phyloP scores from a whole-genome alignment of 1,140 invertebrate genomes.

The Paramacrobiotus metropolitanus region DNA sequence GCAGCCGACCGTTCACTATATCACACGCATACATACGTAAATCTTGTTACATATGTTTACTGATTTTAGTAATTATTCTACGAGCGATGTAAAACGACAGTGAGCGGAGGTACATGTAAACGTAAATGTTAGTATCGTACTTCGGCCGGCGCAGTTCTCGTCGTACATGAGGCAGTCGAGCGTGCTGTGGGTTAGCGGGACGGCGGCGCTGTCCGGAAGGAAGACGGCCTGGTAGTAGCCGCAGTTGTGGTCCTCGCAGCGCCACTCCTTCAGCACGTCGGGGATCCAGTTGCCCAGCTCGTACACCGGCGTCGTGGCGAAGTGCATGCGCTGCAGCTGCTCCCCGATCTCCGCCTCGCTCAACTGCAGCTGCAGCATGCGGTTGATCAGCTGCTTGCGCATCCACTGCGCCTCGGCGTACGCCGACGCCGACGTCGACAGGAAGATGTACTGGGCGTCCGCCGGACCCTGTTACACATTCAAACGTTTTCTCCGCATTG shows the following conservation, averaged over 20 bases:
- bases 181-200: not conserved
- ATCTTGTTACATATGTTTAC: too few relatives aligned
- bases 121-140: too few relatives aligned
- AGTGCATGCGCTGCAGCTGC: constrained; percentile 11
- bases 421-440: constrained; percentile 9
- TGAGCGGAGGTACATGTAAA: too few relatives aligned
- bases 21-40: too few relatives aligned
- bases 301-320: constrained; percentile 11
- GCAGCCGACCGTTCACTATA: not conserved
- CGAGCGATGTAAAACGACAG: too few relatives aligned
- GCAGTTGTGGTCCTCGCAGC: constrained; percentile 16
- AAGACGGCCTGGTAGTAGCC: constrained; percentile 14
- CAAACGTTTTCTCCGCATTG: too few relatives aligned
- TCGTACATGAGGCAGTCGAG: not conserved
- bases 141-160: not conserved
- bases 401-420: constrained; percentile 14
- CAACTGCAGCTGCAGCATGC: not conserved
- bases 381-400: constrained; percentile 9
- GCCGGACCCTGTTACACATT: not conserved
- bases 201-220: not conserved
- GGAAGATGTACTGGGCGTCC: constrained; percentile 12
- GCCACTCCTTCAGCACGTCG: constrained; percentile 13
- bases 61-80: too few relatives aligned
- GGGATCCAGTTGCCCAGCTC: constrained; percentile 16
- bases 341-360: not conserved